Conservation (phyloP, 2,888 invertebrate species). For the Epinotia ramella region DNA sequence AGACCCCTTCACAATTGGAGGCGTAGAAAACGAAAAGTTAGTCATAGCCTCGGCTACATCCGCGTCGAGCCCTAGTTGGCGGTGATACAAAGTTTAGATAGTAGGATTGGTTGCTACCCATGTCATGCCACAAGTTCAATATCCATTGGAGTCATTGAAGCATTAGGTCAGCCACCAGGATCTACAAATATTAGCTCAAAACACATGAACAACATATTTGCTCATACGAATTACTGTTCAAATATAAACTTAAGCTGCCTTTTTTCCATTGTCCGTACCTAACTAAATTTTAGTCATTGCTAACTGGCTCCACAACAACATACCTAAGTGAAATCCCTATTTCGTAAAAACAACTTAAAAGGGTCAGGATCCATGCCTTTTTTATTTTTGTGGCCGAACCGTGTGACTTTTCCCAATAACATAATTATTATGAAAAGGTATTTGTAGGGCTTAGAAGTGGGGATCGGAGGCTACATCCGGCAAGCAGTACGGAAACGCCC, state of each 20-base stretch:
- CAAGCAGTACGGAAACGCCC: slow-evolving; percentile 71
- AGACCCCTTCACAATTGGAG: slow-evolving; percentile 53
- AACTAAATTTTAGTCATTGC: background rate
- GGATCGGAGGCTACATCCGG: slow-evolving; percentile 70
- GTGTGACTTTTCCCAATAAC: slow-evolving; percentile 2
- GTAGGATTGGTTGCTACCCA: slow-evolving; percentile 25
- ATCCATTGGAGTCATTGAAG: slow-evolving; percentile 41
- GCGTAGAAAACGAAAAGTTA: slow-evolving; percentile 54
- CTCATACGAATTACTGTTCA: background rate
- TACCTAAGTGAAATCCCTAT: background rate
- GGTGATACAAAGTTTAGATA: slow-evolving; percentile 54
- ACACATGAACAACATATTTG: slow-evolving; percentile 11
- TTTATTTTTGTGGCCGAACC: slow-evolving; percentile 1
- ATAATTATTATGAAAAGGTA: slow-evolving; percentile 30
- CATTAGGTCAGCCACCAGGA: slow-evolving; percentile 46
- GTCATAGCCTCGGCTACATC: slow-evolving; percentile 56
- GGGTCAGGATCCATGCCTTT: slow-evolving; percentile 1
- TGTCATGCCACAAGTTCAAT: slow-evolving; percentile 35
- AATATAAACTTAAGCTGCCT: background rate
- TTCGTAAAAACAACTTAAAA: background rate
- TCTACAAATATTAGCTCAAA: slow-evolving; percentile 44
- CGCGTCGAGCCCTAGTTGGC: slow-evolving; percentile 63
- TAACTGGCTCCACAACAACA: background rate
- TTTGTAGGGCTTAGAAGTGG: slow-evolving; percentile 61
- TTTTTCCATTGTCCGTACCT: background rate